A percentile compares a stretch with the other conserved stretches of the same genome.
These are phyloP conservation scores for Drosophila hamatofila DNA, from an alignment of 2,888 invertebrate genomes.

Conservation along the genomic window DNA sequence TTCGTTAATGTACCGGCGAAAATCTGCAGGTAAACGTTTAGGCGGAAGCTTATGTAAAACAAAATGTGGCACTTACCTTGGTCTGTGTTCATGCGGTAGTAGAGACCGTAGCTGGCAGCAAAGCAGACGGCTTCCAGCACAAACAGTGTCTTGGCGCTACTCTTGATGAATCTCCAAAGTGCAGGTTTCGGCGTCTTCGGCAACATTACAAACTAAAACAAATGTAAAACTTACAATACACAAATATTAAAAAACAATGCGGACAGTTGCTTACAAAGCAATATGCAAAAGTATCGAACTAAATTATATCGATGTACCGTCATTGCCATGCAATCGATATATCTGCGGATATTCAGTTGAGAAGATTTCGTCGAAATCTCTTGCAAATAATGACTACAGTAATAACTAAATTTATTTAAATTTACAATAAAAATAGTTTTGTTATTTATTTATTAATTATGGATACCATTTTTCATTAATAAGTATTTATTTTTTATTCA, in stretches of 20 bases:
- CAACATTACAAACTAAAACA: constrained; percentile 86
- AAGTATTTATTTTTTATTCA: background rate
- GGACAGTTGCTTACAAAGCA: constrained; percentile 45
- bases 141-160: constrained; percentile 87
- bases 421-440: background rate
- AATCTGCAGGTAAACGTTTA: constrained; percentile 87
- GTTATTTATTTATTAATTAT: background rate
- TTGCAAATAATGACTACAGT: no score
- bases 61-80: constrained; percentile 87
- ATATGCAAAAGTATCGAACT: constrained; percentile 4
- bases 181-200: constrained; percentile 88
- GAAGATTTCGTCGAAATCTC: constrained; percentile 16
- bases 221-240: constrained; percentile 22
- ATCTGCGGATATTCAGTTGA: background rate
- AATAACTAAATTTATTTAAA: background rate
- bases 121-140: constrained; percentile 87
- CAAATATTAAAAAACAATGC: constrained; percentile 7
- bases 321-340: constrained; percentile 29
- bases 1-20: constrained; percentile 89
- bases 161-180: constrained; percentile 86
- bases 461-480: background rate
- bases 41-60: constrained; percentile 58
- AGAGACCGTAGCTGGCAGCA: constrained; percentile 88
- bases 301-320: background rate
- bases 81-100: constrained; percentile 89